A percentile compares a stretch with the other conserved stretches of the same genome.
Conservation (phyloP, 2,113 vertebrate species). For the Elanoides forficatus region DNA sequence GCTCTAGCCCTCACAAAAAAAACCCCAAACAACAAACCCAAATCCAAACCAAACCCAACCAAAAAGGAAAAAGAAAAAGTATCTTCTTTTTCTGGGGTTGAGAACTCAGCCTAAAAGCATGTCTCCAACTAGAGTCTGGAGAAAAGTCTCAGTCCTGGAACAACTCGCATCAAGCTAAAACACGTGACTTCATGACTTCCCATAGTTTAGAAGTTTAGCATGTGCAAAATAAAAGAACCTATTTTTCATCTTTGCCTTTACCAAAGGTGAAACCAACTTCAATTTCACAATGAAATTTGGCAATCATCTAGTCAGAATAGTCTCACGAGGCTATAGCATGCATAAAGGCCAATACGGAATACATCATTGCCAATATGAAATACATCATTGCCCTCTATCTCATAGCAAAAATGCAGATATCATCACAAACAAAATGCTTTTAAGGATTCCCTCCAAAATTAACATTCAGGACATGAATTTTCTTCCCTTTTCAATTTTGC, state of each 20-base stretch:
- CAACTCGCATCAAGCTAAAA: background rate
- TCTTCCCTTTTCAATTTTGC: background rate
- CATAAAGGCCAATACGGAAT: background rate
- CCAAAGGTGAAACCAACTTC: conserved; percentile 39
- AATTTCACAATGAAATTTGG: conserved; percentile 68
- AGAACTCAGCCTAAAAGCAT: conserved; percentile 48
- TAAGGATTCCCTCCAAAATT: background rate
- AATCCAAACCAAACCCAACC: background rate
- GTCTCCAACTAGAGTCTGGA: background rate
- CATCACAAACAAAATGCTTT: background rate
- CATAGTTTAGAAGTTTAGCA: background rate
- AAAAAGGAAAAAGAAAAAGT: background rate
- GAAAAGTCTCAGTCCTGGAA: background rate
- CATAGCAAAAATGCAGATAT: background rate
- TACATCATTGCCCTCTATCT: background rate
- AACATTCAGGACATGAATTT: background rate
- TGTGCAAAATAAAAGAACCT: background rate
- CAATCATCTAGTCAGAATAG: conserved; percentile 31
- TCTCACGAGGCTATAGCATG: background rate
- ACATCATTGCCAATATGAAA: background rate
- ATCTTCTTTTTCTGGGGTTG: conserved; percentile 67
- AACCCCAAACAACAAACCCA: no score
- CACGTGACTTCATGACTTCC: background rate
- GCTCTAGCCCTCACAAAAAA: background rate
- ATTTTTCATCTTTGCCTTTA: background rate